Evolutionary conservation across 2,888 invertebrate genomes (phyloP).

Genomic region (Imbricaverruca yamaguchii): DNA sequence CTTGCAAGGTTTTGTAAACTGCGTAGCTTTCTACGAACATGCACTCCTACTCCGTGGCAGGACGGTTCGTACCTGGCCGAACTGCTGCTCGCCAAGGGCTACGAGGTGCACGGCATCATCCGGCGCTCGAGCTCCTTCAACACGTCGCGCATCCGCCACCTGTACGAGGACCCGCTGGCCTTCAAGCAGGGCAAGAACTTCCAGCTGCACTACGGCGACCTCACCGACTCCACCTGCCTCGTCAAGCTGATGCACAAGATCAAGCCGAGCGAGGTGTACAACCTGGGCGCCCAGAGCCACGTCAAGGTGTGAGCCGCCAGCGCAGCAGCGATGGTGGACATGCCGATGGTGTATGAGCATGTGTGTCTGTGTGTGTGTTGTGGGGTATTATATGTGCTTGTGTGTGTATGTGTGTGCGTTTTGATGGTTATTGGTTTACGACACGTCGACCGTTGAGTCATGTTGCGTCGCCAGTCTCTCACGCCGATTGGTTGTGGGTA

Average conservation of each 20-base stretch:
- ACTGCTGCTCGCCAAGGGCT: slow-evolving; percentile 82
- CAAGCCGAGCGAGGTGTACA: slow-evolving; percentile 89
- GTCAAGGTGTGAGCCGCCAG: slow-evolving; percentile 73
- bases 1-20: too few species aligned
- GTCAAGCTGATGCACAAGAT: slow-evolving; percentile 73
- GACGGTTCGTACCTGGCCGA: slow-evolving; percentile 98
- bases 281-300: slow-evolving; percentile 97
- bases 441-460: too few species aligned
- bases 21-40: too few species aligned
- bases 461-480: too few species aligned
- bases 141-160: slow-evolving; percentile 89
- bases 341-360: too few species aligned
- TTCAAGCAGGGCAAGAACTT: slow-evolving; percentile 56
- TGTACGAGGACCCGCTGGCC: slow-evolving; percentile 81
- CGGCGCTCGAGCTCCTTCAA: slow-evolving; percentile 93
- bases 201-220: slow-evolving; percentile 95
- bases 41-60: slow-evolving; percentile 45
- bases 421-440: too few species aligned
- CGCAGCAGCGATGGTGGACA: neutral
- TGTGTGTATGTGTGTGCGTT: too few species aligned
- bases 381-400: too few species aligned
- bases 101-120: slow-evolving; percentile 92
- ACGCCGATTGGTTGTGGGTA: too few species aligned
- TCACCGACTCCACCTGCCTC: slow-evolving; percentile 94
- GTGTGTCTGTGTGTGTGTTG: too few species aligned